Evolutionary conservation across 1,140 invertebrate genomes (phyloP), one percentile per base, ranked within the genome.

Genomic region (Penaeus japonicus): DNA sequence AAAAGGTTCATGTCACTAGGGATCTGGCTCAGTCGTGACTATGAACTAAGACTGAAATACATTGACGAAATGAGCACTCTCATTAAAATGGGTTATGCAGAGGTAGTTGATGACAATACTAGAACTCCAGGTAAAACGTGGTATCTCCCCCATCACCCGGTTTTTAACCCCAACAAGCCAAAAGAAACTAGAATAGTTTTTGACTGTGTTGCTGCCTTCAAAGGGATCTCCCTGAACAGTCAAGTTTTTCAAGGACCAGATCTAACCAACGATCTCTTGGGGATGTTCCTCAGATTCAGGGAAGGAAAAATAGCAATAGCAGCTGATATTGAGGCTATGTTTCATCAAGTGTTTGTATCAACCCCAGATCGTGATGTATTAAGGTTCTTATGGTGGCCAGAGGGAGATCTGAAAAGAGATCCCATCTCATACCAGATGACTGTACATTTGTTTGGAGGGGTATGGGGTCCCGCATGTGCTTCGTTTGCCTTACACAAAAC

Each of bases 261-360:
- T 32, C 59, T 86, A 22, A 89, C 10, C 20, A 88, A 86, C 47
- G 18, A 47, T 20, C 27, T 88, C 24, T 18, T 84, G 17, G 82
- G 82, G 4, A 55, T 88, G 17, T 24, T 88, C 39, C 17, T 65
- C 15, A 78, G 85, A 53, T 88, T 88, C 53, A 17, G 86, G n/a
- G 18, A 88, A 89, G 80, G 87, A 1, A 5, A 22, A 4, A 47
- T 88, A 4, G 86, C 47, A 20, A 15, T 88, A 12, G 47, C 59
- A 35, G 82, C 80, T 20, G 86, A 88, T 55, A 89, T 89, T 32
- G 86, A 88, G 32, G 78, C 86, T n/a, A 88, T 88, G 86, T 88
- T 88, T 89, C 78, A 87, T 22, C 47, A 86, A 27, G 32, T 89
- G 39, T n/a, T 24, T 12, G 85, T 88, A 1, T 22, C 86, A 5